Conservation (phyloP, 2,797 vertebrate genomes). For the Iguana delicatissima region DNA sequence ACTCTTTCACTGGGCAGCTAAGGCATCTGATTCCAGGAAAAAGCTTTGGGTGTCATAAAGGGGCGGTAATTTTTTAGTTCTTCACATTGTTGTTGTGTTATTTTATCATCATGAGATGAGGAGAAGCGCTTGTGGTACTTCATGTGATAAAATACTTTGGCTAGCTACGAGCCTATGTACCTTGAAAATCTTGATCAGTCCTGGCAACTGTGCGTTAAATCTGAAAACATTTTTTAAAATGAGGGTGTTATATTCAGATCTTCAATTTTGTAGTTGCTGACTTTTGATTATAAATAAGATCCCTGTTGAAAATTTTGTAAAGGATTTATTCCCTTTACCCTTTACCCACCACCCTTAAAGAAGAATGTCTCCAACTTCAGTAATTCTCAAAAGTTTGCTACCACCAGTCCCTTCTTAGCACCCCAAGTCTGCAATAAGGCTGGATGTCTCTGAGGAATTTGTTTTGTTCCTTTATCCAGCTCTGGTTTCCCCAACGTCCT, state of each 20-base stretch:
- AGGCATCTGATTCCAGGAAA: neutral
- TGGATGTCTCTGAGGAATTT: too few species aligned
- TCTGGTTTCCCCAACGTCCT: too few species aligned
- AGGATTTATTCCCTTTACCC: neutral
- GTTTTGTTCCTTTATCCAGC: too few species aligned
- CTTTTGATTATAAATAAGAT: neutral
- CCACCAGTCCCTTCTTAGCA: too few species aligned
- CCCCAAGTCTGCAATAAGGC: too few species aligned
- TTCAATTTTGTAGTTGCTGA: neutral
- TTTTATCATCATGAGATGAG: neutral
- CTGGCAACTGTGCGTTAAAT: neutral
- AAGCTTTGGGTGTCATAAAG: neutral
- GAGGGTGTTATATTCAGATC: neutral
- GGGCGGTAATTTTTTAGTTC: neutral
- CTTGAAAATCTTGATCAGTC: neutral
- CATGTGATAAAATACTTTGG: neutral
- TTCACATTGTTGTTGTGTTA: neutral
- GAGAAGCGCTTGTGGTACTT: too few species aligned
- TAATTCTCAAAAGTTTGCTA: neutral
- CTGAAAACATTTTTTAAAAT: neutral
- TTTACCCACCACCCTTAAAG: too few species aligned
- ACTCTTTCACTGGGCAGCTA: neutral
- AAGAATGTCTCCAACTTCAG: neutral
- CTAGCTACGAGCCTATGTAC: neutral
- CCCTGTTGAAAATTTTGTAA: conserved; percentile 1